Evolutionary conservation across 1,140 invertebrate species (phyloP), one percentile per base, ranked within the genome.

Genomic region (Nasonia giraulti): DNA sequence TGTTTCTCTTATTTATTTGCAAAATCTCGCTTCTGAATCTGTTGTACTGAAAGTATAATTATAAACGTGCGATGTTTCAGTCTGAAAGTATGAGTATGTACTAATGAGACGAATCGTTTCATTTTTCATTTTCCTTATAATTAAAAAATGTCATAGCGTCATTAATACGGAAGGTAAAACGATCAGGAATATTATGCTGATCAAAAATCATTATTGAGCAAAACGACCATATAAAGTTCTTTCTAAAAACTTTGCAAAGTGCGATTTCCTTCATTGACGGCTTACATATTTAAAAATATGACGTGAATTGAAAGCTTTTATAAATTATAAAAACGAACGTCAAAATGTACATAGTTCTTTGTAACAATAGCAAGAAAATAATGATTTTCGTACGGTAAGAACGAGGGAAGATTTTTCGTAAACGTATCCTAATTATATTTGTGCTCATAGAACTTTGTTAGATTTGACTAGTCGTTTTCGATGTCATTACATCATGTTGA

Each of bases 391-490:
- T 37, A 66, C 31, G 47, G 44, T 80, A 68, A 84, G 27, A 66
- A 78, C 66, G 74, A 50, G 62, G 82, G 62, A 84, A 84, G 76
- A 79, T 77, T 85, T 85, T 85, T 47, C 10, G 55, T 85, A 44
- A 40, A 86, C 37, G 75, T 55, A 86, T 80, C 71, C 84, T 88
- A 87, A 89, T 88, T 88, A 89, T 88, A 91, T 92, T 92, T 92
- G 90, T 93, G 91, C 91, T 91, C 88, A 88, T 89, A 90, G 84
- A 91, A 92, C 89, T 90, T 87, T 85, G 86, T 84, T 80, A 50
- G 81, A 82, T 89, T 89, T 92, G 92, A 93, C 91, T 93, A 92
- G 91, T 92, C 80, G 80, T 90, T 91, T 88, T 88, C 88, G 89
- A 89, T 90, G 83, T 88, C 86, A 89, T 90, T 90, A 91, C 83